These are phyloP conservation scores for Yponomeuta evonymella DNA, from an alignment of 2,888 invertebrate species.

Conservation along the genomic window DNA sequence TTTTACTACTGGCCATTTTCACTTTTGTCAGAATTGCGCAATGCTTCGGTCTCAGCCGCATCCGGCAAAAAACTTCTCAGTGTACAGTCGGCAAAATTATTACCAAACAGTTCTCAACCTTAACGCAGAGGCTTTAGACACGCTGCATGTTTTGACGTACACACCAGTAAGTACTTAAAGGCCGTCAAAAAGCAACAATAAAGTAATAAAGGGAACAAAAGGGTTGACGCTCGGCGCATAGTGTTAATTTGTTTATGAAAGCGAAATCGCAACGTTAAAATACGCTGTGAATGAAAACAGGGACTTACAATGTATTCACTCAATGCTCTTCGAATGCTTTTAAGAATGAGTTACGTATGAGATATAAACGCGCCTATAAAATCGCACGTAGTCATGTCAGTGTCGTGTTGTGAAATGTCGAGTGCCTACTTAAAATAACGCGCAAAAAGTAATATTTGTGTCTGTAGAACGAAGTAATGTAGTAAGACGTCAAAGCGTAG, in stretches of 20 bases:
- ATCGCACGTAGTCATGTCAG: neutral
- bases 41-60: conserved; percentile 26
- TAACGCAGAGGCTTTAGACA: neutral
- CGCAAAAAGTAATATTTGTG: neutral
- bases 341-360: conserved; percentile 1
- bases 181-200: conserved; percentile 30
- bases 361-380: neutral
- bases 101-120: neutral
- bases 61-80: conserved; percentile 5
- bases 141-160: neutral
- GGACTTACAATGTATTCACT: conserved; percentile 9
- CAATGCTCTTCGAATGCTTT: neutral
- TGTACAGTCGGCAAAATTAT: conserved; percentile 2
- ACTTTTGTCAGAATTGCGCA: conserved; percentile 70
- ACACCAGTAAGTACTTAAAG: neutral
- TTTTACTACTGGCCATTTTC: conserved; percentile 40
- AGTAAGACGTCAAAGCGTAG: too few relatives aligned
- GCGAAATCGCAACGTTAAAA: conserved; percentile 26
- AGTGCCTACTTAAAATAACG: neutral
- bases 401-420: neutral
- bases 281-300: conserved; percentile 9
- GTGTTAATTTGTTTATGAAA: conserved; percentile 65
- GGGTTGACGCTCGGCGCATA: conserved; percentile 55
- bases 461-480: too few relatives aligned
- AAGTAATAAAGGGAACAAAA: conserved; percentile 63